Base-by-base conservation (phyloP, 1,140 invertebrate genomes). In the Mercenaria mercenaria region DNA sequence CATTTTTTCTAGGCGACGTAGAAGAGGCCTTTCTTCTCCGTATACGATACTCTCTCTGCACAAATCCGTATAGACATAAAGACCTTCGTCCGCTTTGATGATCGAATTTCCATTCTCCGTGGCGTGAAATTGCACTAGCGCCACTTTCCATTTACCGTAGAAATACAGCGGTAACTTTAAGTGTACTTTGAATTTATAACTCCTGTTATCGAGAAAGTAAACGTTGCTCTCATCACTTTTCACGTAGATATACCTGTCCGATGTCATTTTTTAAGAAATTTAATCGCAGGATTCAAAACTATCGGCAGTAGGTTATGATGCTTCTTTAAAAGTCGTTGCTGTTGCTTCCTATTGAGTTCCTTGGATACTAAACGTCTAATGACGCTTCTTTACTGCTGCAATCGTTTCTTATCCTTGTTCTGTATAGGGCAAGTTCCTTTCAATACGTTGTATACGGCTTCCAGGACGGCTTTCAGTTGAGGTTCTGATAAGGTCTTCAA, bases 391-490 rank as follows among this genome's bases (percentile, higher is more conserved):
- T 56, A 18, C 8, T 3, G 18, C 4, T 56, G 4, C 32, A 80
- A 32, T 15, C 23, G 20, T 18, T 34, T 80, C 39, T 80, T 80
- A 18, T 50, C 15, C 34, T 80, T 80, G 47, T 80, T 56, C 10
- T 18, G 34, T 10, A 77, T 43, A 2, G 18, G 74, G 43, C 74
- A 43, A 43, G 74, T 77, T 26, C 76, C 76, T 56, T 15, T 56
- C 76, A 80, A 56, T 2, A 80, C 76, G 76, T 80, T 80, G 76
- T 52, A 80, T 29, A 29, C 32, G 20, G 76, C 76, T 50, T 80
- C 47, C 29, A 80, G 15, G 10, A 80, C 50, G 3, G 76, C 74
- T 23, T 56, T 47, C 15, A 56, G 32, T n/a, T n/a, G n/a, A n/a
- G n/a, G n/a, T n/a, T n/a, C 32, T 56, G 76, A 50, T 15, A 23